Evolutionary conservation across 2,113 vertebrate species (phyloP).

Genomic region (Tetraodon nigroviridis): DNA sequence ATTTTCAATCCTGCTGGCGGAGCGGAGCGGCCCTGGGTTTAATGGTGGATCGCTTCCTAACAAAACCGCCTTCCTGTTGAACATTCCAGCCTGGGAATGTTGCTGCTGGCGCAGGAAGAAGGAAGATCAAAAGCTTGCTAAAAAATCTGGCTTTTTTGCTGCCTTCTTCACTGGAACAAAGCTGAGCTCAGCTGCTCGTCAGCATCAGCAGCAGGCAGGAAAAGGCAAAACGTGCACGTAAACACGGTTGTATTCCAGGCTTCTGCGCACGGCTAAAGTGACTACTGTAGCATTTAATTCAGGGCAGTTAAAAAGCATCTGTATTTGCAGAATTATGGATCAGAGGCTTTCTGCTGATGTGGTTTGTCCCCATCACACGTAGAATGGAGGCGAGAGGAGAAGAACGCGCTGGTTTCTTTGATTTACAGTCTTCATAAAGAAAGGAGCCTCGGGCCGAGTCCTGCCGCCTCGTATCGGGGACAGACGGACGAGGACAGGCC

Average conservation of each 20-base stretch:
- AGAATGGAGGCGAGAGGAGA: too few species aligned
- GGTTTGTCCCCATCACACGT: too few species aligned
- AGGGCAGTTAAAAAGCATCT: background rate
- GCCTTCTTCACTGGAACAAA: conserved; percentile 1
- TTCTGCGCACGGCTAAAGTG: too few species aligned
- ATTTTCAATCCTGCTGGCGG: too few species aligned
- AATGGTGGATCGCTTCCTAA: too few species aligned
- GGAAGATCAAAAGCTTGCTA: too few species aligned
- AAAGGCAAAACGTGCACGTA: background rate
- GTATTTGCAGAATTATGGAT: too few species aligned
- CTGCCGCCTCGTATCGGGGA: conserved; percentile 9
- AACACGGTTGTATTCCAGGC: background rate
- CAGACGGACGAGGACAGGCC: background rate
- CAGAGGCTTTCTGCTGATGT: too few species aligned
- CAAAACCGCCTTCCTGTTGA: too few species aligned
- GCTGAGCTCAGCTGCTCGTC: conserved; percentile 4
- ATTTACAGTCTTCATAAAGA: conserved; percentile 52
- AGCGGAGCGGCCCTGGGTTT: too few species aligned
- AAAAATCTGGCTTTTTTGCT: background rate
- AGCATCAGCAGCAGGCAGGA: conserved; percentile 1
- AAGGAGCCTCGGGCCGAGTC: conserved; percentile 20
- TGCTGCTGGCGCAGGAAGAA: background rate
- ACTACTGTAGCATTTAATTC: background rate
- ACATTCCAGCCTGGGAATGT: background rate
- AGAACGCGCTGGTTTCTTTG: conserved; percentile 10